Conservation (phyloP, 2,113 vertebrate genomes). For the Aramus guarauna region DNA sequence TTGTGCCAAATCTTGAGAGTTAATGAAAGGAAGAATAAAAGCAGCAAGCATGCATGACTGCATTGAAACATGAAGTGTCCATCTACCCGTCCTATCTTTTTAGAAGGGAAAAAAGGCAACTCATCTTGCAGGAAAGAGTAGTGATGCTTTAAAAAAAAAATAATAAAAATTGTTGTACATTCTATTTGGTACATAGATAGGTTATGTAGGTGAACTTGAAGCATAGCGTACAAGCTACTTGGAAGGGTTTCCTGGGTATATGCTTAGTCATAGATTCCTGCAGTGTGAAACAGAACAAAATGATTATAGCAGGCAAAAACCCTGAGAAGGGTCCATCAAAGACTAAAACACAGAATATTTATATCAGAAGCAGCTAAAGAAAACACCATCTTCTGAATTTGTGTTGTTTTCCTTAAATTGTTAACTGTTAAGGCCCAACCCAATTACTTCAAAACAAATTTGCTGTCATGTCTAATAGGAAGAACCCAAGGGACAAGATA, state of each 20-base stretch:
- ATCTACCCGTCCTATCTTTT: neutral
- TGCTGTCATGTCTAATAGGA: neutral
- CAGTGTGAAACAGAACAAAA: neutral
- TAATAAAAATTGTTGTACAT: neutral
- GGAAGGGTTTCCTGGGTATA: neutral
- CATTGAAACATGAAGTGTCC: neutral
- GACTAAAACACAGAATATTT: neutral
- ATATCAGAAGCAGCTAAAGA: neutral
- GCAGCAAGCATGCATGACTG: constrained; percentile 2
- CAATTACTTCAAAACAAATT: neutral
- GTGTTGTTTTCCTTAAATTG: neutral
- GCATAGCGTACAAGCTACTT: neutral
- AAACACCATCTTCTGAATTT: neutral
- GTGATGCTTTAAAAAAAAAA: neutral
- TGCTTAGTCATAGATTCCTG: neutral
- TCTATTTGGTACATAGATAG: neutral
- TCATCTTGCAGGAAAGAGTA: neutral
- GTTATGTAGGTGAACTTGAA: neutral
- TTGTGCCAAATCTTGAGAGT: constrained; percentile 39
- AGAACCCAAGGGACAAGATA: neutral
- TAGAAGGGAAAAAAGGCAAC: neutral
- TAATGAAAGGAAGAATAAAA: constrained; percentile 43
- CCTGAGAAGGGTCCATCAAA: neutral
- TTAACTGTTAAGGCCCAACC: neutral
- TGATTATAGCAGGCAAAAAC: neutral